Evolutionary conservation across 2,888 invertebrate species (phyloP), one percentile per base, ranked within the genome.

Genomic region (Adelognathus sp.): DNA sequence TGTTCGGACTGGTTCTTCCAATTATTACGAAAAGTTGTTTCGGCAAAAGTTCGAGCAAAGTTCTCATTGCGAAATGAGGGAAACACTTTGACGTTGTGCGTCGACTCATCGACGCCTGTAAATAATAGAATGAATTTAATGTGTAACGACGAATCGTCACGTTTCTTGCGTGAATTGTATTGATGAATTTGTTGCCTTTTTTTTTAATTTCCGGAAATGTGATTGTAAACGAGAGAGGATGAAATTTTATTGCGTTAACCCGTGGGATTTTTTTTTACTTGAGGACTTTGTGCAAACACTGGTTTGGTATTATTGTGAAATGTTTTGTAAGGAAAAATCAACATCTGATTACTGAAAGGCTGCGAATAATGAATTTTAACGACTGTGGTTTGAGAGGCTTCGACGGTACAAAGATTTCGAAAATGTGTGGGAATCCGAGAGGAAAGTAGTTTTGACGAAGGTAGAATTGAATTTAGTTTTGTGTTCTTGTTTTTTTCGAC

Each of bases 1-100:
- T 66, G 66, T 81, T 77, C 58, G 74, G 81, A 83, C 81, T 76
- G 24, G 85, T 83, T 87, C 86, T 87, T 87, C 87, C 87, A 85
- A 76, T 81, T 81, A 72, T 72, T 76, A 63, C 44, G 31, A 39
- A 33, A 16, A 56, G 52, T 56, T 58, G 29, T 41, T 33, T 29
- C 18, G 29, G 71, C 61, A 2, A 33, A 50, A 11, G 33, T 24
- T 56, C 66, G 69, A 67, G 58, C 58, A 76, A 58, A 63, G 41
- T 72, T 83, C 83, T 82, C 78, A 80, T 81, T 80, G 69, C 83
- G 78, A 75, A 36, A 72, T 14, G 56, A 72, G 39, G 50, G 44
- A 60, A 60, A 29, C 27, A 14, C 39, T 67, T 72, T 58, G 56
- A 71, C 58, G 41, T 18, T 5, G 61, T 66, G 54, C 66, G 75